phyloP scores from a whole-genome alignment of 2,797 vertebrate species.

The Spondyliosoma cantharus region DNA sequence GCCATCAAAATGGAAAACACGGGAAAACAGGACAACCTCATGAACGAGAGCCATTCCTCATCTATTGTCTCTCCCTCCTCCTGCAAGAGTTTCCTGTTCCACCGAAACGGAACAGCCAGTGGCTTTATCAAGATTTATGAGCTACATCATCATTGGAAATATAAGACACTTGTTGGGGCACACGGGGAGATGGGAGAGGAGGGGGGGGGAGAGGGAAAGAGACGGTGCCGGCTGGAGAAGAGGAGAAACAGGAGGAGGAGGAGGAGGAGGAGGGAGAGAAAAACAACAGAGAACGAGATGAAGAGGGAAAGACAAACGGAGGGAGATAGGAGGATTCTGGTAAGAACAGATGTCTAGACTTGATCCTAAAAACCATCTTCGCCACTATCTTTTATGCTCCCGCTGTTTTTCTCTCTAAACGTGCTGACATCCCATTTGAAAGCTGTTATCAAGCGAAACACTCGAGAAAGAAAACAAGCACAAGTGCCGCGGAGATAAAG shows the following conservation, averaged over 20 bases:
- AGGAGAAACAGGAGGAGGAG: neutral
- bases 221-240: constrained; percentile 28
- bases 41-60: constrained; percentile 74
- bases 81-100: constrained; percentile 78
- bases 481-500: constrained; percentile 51
- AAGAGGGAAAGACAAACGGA: constrained; percentile 39
- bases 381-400: constrained; percentile 45
- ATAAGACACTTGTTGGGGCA: constrained; percentile 80
- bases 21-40: constrained; percentile 60
- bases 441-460: constrained; percentile 59
- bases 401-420: constrained; percentile 50
- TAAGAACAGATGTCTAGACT: constrained; percentile 61
- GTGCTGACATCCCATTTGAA: constrained; percentile 61
- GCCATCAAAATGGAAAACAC: constrained; percentile 55
- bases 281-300: constrained; percentile 28
- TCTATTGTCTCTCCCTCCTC: constrained; percentile 66
- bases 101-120: constrained; percentile 77
- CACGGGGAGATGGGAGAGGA: constrained; percentile 48
- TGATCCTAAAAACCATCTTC: constrained; percentile 50
- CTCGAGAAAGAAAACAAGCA: constrained; percentile 53
- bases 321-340: constrained; percentile 39
- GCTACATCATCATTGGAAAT: constrained; percentile 82
- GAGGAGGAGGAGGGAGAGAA: constrained; percentile 7
- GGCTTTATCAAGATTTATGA: constrained; percentile 84
- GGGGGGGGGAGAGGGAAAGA: constrained; percentile 13